These are phyloP conservation scores for Drosophila ustulata DNA, from an alignment of 2,888 invertebrate genomes.

Conservation along the genomic window DNA sequence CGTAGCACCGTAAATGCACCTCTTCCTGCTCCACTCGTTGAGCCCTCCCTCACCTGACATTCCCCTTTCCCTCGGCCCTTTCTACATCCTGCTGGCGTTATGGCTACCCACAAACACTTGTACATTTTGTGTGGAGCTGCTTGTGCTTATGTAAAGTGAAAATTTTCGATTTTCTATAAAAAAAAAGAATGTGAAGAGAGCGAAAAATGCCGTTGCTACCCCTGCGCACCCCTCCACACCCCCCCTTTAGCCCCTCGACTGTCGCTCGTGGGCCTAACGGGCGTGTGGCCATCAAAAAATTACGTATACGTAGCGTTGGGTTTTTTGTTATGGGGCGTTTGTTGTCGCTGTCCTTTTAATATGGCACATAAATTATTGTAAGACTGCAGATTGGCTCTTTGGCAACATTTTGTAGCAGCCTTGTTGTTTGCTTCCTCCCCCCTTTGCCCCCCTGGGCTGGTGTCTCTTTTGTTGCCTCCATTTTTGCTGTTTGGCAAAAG, in stretches of 20 bases:
- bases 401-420: slow-evolving; percentile 67
- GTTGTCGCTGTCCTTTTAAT: slow-evolving; percentile 78
- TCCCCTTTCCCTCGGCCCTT: not conserved
- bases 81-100: slow-evolving; percentile 33
- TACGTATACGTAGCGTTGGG: slow-evolving; percentile 73
- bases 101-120: slow-evolving; percentile 75
- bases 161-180: slow-evolving; percentile 77
- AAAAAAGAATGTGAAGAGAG: slow-evolving; percentile 47
- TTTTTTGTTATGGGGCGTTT: slow-evolving; percentile 34
- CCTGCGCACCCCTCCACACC: not conserved
- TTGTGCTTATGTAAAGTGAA: slow-evolving; percentile 73
- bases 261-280: slow-evolving; percentile 32
- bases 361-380: slow-evolving; percentile 78
- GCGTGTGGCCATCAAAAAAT: slow-evolving; percentile 73
- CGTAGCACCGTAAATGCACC: slow-evolving; percentile 49
- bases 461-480: slow-evolving; percentile 2
- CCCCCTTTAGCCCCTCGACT: not conserved
- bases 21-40: slow-evolving; percentile 5
- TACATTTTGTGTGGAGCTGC: slow-evolving; percentile 53
- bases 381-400: slow-evolving; percentile 78
- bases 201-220: slow-evolving; percentile 52
- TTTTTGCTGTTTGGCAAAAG: slow-evolving; percentile 6
- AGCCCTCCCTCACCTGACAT: not conserved
- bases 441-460: not conserved
- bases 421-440: slow-evolving; percentile 10